Base-by-base conservation (phyloP, 2,888 invertebrate genomes). In the Amblyjoppa proteus region DNA sequence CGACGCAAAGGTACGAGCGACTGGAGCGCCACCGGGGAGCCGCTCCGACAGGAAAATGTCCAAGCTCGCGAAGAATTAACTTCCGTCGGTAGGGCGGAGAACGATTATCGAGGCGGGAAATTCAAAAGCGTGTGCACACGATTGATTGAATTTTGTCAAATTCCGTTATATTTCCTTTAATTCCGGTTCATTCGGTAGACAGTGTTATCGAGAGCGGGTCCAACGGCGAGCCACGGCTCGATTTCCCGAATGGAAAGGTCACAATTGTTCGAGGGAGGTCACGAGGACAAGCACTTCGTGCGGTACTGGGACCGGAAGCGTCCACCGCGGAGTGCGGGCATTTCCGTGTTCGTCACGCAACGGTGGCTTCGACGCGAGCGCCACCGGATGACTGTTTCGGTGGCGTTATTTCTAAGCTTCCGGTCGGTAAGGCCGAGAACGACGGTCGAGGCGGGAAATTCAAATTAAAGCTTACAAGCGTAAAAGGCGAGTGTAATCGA, bases 1-100 rank as follows among this genome's bases (percentile, higher is more conserved):
- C 58, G 73, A 61, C 58, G 73, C 28, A 74, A 58, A 74, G 73
- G 34, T 58, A 58, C 16, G 45, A 28, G 11, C 58, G 28, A 58
- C 28, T 11, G 20, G 3, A 28, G 58, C 25, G 58, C 58, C 58
- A 58, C 25, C 25, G 13, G 28, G 4, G 4, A 25, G 28, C 11
- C 13, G 25, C 11, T 28, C 28, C 4, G 13, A 25, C 25, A 13
- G 58, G 4, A 9, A 28, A 13, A 58, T 28, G 20, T 28, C 13
- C 25, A 25, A 58, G 58, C 58, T 58, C 45, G 45, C 45, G 4
- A 11, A 45, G 45, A 45, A 45, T 16, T 45, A 45, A 3, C 45
- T 11, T 13, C 11, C 2, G 28, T 58, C 25, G 58, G 13, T 58
- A 58, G 4, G 25, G 4, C 11, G 13, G 58, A 58, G 13, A 11